Evolutionary conservation across 2,797 vertebrate species (phyloP).

Genomic region (Cichlasoma orientale): DNA sequence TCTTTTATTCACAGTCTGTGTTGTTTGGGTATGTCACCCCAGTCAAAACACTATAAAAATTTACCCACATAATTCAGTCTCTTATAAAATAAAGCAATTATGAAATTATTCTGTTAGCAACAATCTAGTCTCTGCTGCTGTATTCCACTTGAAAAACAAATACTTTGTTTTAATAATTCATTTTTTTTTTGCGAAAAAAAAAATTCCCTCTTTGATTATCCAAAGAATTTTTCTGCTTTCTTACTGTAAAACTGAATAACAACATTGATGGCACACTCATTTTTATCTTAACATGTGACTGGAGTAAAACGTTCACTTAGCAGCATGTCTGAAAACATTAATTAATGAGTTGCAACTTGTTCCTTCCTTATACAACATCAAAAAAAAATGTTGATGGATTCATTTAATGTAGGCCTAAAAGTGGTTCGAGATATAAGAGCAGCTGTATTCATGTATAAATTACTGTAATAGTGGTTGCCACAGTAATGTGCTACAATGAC

Average conservation of each 20-base stretch:
- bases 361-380: neutral
- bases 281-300: neutral
- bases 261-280: neutral
- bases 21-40: neutral
- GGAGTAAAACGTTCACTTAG: neutral
- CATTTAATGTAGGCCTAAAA: neutral
- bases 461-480: neutral
- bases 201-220: no score
- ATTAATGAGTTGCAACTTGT: neutral
- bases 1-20: neutral
- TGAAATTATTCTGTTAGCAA: neutral
- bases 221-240: neutral
- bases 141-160: neutral
- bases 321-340: neutral
- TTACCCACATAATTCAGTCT: neutral
- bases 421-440: neutral
- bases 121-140: neutral
- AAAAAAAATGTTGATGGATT: neutral
- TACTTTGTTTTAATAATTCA: neutral
- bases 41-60: neutral
- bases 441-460: neutral
- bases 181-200: no score
- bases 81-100: neutral
- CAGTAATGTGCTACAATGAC: constrained; percentile 16
- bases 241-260: neutral